Evolutionary conservation across 2,113 vertebrate genomes (phyloP), one percentile per base, ranked within the genome.

Genomic region (Charina bottae): DNA sequence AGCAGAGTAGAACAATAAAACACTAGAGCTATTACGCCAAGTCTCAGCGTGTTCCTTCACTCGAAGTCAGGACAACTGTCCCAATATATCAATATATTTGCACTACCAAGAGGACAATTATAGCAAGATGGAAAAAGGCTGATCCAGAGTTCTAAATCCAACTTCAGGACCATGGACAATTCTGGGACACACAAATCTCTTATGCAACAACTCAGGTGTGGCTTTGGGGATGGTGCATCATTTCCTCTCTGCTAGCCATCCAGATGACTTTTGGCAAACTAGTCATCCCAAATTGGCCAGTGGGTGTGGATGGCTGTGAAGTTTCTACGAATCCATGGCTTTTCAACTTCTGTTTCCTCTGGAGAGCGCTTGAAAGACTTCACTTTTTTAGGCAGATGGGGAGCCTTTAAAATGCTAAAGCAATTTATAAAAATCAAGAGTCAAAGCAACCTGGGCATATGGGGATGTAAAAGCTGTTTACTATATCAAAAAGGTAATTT

Each of bases 401-500:
- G 21, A 26, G 59, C 7, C 21, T 33, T 46, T 90, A 83, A 88
- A 93, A 72, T 88, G n/a, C 85, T 90, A 94, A 92, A 94, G 37
- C 83, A 91, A 94, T 96, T 96, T 95, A 96, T 94, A 96, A 97
- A 49, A 97, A 95, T 92, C 88, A 92, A 90, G 49, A 92, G 72
- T 96, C 96, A 96, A 97, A 96, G 93, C 85, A 95, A 96, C 94
- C 84, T 90, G 90, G 28, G 88, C 95, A 96, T 90, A 96, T 64
- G 83, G 91, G 49, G 93, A 90, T 95, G 95, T 95, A 96, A 93
- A 95, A 96, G 62, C 89, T 92, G 92, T 92, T 92, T 94, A 85
- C 88, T 96, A 96, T 98, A 96, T 97, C 92, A 96, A 96, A 96
- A 92, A 72, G 92, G 96, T 95, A 94, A 96, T 97, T 97, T 96